A percentile compares a stretch with the other conserved stretches of the same genome.
Evolutionary conservation across 2,888 invertebrate species (phyloP).

Genomic region (Drosophila nr. medialis): DNA sequence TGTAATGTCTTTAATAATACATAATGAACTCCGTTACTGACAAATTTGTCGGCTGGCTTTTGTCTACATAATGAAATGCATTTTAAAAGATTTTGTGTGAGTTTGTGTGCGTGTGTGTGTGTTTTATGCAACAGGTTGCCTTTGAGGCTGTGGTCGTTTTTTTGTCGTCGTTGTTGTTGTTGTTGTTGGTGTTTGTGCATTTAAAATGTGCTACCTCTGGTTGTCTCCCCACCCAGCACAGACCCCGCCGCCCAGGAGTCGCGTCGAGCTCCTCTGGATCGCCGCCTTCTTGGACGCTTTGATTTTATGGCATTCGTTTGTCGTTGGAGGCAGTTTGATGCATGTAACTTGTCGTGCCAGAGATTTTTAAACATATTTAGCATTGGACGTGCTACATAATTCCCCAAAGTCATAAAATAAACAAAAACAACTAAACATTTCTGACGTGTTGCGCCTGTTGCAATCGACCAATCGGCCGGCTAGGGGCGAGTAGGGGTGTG

Average conservation of each 20-base stretch:
- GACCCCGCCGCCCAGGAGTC: background rate
- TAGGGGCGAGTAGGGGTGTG: conserved; percentile 64
- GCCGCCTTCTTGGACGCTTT: conserved; percentile 67
- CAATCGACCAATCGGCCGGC: conserved; percentile 21
- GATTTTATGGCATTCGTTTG: conserved; percentile 73
- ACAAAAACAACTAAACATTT: conserved; percentile 27
- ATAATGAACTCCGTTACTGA: conserved; percentile 3
- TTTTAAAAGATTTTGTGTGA: conserved; percentile 52
- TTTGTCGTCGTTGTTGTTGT: conserved; percentile 3
- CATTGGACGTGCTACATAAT: conserved; percentile 74
- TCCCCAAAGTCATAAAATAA: conserved; percentile 62
- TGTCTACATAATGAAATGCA: conserved; percentile 64
- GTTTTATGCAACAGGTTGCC: conserved; percentile 71
- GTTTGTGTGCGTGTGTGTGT: conserved; percentile 39
- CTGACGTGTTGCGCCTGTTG: conserved; percentile 38
- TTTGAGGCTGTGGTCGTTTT: conserved; percentile 44
- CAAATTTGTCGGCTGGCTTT: conserved; percentile 34
- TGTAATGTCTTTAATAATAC: background rate
- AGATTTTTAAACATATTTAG: conserved; percentile 76
- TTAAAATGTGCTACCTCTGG: conserved; percentile 46
- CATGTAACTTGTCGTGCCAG: conserved; percentile 74
- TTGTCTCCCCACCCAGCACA: conserved; percentile 6
- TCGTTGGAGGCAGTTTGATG: conserved; percentile 73
- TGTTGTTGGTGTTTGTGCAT: conserved; percentile 43
- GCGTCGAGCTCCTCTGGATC: conserved; percentile 29